Conservation (phyloP, 2,113 vertebrate genomes). For the Chaetodon trifascialis region DNA sequence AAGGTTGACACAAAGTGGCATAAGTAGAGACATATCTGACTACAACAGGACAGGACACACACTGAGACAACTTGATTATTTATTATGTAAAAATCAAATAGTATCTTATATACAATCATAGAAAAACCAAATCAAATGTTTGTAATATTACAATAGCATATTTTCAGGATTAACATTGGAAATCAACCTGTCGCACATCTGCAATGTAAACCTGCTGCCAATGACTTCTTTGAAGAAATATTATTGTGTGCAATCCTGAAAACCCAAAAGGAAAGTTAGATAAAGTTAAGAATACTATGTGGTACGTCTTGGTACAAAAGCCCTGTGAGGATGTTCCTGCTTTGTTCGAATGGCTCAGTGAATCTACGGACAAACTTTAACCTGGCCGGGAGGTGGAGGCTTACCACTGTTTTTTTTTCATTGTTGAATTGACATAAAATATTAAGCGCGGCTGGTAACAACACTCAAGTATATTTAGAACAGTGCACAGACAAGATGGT, state of each 20-base stretch:
- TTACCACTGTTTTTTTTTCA: neutral
- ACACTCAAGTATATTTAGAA: slow-evolving; percentile 26
- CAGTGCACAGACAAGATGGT: neutral
- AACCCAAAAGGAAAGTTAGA: slow-evolving; percentile 14
- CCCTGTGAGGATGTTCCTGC: slow-evolving; percentile 31
- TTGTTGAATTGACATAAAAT: slow-evolving; percentile 17
- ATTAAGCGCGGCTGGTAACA: slow-evolving; percentile 14
- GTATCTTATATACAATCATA: slow-evolving; percentile 68
- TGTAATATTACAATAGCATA: slow-evolving; percentile 44
- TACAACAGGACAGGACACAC: neutral
- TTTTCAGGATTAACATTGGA: slow-evolving; percentile 39
- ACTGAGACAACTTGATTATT: slow-evolving; percentile 48
- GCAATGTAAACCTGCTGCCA: slow-evolving; percentile 41
- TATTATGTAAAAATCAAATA: slow-evolving; percentile 75
- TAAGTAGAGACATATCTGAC: neutral
- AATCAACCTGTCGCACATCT: slow-evolving; percentile 42
- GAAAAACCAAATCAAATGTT: slow-evolving; percentile 52
- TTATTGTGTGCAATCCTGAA: slow-evolving; percentile 21
- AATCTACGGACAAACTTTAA: slow-evolving; percentile 7
- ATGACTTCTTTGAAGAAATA: slow-evolving; percentile 10
- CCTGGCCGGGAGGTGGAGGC: neutral
- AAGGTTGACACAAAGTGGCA: neutral
- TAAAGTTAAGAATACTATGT: slow-evolving; percentile 36
- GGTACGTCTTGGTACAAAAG: slow-evolving; percentile 31
- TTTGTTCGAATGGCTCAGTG: slow-evolving; percentile 57